These are phyloP conservation scores for Drosophila borborema DNA, from an alignment of 2,888 invertebrate species.

Conservation along the genomic window DNA sequence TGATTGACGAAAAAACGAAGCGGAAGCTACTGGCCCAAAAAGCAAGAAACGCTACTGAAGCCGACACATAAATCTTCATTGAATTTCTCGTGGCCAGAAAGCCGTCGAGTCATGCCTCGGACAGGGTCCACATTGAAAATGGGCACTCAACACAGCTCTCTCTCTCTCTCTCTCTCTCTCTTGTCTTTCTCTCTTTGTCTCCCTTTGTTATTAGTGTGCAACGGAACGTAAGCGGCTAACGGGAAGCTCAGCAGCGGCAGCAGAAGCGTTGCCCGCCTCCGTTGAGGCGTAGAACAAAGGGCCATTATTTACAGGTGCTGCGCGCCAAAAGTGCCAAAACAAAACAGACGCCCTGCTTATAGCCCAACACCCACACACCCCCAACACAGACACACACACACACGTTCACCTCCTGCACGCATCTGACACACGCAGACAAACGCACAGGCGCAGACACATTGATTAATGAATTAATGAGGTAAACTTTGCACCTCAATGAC, in stretches of 20 bases:
- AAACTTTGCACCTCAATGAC: conserved; percentile 80
- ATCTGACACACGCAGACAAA: conserved; percentile 26
- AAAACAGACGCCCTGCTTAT: conserved; percentile 73
- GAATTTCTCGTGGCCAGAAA: conserved; percentile 57
- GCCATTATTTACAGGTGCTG: conserved; percentile 81
- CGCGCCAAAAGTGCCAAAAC: conserved; percentile 80
- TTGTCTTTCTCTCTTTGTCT: conserved; percentile 1
- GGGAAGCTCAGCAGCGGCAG: conserved; percentile 20
- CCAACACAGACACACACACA: conserved; percentile 5
- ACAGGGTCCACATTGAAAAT: conserved; percentile 45
- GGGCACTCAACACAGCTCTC: conserved; percentile 11
- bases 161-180: conserved; percentile 2
- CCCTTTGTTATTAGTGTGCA: conserved; percentile 62
- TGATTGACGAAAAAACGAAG: conserved; percentile 73
- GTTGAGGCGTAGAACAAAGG: conserved; percentile 76
- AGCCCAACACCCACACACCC: conserved; percentile 27
- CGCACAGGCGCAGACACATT: conserved; percentile 73
- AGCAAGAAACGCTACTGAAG: conserved; percentile 63
- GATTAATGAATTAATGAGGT: conserved; percentile 80
- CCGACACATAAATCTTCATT: conserved; percentile 77
- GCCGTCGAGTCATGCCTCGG: conserved; percentile 69
- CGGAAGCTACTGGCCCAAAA: conserved; percentile 55
- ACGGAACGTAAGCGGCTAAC: conserved; percentile 62
- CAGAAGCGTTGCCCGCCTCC: conserved; percentile 51
- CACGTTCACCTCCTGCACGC: conserved; percentile 3